These are phyloP conservation scores for Siniperca obscura DNA, from an alignment of 2,797 vertebrate species.

Conservation along the genomic window DNA sequence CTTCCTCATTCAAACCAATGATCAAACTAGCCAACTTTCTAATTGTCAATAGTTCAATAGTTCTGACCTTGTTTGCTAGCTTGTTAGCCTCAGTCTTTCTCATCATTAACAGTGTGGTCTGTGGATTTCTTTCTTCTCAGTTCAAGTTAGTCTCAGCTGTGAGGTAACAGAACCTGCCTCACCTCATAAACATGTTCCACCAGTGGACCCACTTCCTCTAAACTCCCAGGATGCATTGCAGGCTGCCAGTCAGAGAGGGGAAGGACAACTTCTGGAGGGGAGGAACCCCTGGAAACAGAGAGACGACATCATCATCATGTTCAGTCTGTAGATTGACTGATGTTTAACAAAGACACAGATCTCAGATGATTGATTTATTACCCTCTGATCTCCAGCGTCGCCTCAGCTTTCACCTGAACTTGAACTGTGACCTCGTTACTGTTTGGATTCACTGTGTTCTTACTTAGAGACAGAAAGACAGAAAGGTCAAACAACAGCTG, in stretches of 20 bases:
- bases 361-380: constrained; percentile 51
- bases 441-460: constrained; percentile 82
- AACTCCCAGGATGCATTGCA: constrained; percentile 40
- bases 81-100: too few species aligned
- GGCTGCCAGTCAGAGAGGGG: constrained; percentile 72
- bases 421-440: constrained; percentile 64
- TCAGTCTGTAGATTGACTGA: not conserved
- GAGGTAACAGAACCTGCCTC: not conserved
- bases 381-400: constrained; percentile 83
- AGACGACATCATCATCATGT: not conserved
- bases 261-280: constrained; percentile 82
- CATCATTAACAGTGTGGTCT: too few species aligned
- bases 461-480: constrained; percentile 69
- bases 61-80: too few species aligned
- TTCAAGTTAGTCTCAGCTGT: too few species aligned
- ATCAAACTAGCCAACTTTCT: too few species aligned
- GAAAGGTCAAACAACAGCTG: not conserved
- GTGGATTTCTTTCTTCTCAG: too few species aligned
- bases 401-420: constrained; percentile 75
- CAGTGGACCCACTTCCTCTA: constrained; percentile 77
- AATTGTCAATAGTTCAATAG: too few species aligned
- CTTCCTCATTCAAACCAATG: too few species aligned
- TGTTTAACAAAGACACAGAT: not conserved
- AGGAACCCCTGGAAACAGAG: constrained; percentile 81
- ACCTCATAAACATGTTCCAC: constrained; percentile 91